Evolutionary conservation across 2,113 vertebrate species (phyloP).

Genomic region (Podiceps cristatus): DNA sequence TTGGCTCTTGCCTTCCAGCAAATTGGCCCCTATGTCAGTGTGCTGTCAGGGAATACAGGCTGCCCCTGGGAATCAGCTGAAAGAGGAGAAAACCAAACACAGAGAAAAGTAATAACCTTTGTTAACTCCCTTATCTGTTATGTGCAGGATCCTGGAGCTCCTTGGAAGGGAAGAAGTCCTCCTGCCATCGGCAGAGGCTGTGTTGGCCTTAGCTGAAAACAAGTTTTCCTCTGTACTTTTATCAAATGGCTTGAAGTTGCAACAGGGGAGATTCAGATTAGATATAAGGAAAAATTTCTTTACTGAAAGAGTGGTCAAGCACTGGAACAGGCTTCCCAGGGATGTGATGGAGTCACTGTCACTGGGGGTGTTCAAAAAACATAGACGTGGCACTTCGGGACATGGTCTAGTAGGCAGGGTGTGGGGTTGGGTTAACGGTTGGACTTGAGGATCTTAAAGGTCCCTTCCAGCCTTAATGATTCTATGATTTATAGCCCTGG

Average conservation of each 20-base stretch:
- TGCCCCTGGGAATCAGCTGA: not conserved
- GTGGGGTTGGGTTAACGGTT: too few relatives aligned
- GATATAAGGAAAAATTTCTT: too few relatives aligned
- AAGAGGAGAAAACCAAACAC: not conserved
- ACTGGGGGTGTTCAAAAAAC: too few relatives aligned
- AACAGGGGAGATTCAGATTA: too few relatives aligned
- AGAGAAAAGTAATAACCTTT: not conserved
- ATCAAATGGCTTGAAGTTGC: too few relatives aligned
- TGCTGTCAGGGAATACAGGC: not conserved
- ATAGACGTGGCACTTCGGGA: too few relatives aligned
- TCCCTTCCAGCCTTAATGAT: too few relatives aligned
- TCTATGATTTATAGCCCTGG: not conserved
- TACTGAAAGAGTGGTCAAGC: too few relatives aligned
- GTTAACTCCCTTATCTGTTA: not conserved
- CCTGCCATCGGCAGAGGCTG: not conserved
- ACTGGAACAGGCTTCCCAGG: too few relatives aligned
- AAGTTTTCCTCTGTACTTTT: not conserved
- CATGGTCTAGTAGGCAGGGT: too few relatives aligned
- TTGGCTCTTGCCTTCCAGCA: not conserved
- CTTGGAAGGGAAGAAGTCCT: not conserved
- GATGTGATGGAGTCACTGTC: too few relatives aligned
- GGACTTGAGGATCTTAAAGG: too few relatives aligned
- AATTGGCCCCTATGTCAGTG: not conserved
- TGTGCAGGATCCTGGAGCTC: not conserved
- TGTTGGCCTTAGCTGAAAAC: not conserved